phyloP scores from a whole-genome alignment of 2,797 vertebrate genomes.

The Arctocebus calabarensis region DNA sequence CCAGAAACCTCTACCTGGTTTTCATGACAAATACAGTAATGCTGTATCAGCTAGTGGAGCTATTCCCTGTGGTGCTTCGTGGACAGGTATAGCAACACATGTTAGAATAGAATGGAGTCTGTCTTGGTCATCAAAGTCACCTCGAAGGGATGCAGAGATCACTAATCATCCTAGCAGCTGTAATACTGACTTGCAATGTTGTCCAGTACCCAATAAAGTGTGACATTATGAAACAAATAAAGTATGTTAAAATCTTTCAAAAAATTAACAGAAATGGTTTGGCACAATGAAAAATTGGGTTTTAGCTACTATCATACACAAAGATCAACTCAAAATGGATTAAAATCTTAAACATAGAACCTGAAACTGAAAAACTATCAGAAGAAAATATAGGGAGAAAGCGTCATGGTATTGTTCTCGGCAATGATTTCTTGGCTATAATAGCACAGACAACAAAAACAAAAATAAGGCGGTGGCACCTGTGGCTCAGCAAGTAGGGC shows the following conservation, averaged over 20 bases:
- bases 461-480: not conserved
- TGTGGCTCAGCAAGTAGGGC: too few species aligned
- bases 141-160: not conserved
- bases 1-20: not conserved
- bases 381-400: not conserved
- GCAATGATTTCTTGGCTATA: not conserved
- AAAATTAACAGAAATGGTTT: not conserved
- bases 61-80: not conserved
- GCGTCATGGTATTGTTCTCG: not conserved
- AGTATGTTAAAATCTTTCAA: not conserved
- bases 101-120: not conserved
- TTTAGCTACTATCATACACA: not conserved
- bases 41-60: not conserved
- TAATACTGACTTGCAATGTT: not conserved
- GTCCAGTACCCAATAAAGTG: not conserved
- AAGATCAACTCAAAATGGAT: not conserved
- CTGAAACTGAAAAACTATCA: not conserved
- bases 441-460: not conserved
- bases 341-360: not conserved
- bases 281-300: not conserved
- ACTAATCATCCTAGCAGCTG: not conserved
- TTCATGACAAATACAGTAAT: not conserved
- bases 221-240: not conserved
- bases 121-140: not conserved
- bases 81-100: not conserved